These are phyloP conservation scores for Oenanthe oenanthe DNA, from an alignment of 2,113 vertebrate genomes.

Conservation along the genomic window DNA sequence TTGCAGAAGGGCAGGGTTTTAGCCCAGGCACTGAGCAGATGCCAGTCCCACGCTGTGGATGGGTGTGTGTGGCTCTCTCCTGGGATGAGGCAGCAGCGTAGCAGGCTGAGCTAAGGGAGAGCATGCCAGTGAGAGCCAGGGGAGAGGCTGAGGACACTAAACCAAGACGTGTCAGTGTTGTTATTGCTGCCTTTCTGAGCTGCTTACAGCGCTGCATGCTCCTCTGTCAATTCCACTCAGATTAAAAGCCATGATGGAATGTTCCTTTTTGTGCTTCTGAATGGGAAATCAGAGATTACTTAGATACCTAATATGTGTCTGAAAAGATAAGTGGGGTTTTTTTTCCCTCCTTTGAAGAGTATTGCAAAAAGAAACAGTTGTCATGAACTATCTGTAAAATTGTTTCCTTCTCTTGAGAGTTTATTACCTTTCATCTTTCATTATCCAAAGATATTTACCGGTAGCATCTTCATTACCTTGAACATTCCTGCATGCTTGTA, in stretches of 20 bases:
- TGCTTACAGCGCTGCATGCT: neutral
- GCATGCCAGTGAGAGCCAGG: neutral
- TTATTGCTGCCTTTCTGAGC: conserved; percentile 13
- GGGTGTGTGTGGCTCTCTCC: neutral
- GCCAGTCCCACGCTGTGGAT: rapidly evolving
- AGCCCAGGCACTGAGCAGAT: neutral
- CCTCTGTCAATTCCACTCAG: neutral
- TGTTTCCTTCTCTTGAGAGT: conserved; percentile 20
- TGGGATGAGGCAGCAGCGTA: neutral
- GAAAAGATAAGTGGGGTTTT: neutral
- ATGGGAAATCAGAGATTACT: conserved; percentile 1
- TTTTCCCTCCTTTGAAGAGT: neutral
- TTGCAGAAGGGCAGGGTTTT: neutral
- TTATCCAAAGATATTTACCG: conserved; percentile 46
- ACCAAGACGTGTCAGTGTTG: neutral
- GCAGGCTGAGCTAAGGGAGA: neutral
- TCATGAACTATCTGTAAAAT: neutral
- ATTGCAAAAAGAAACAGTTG: conserved; percentile 11
- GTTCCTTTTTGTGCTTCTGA: conserved; percentile 34
- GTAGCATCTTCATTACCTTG: conserved; percentile 16
- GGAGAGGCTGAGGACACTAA: neutral
- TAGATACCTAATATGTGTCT: neutral
- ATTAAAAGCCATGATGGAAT: conserved; percentile 18
- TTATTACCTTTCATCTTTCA: conserved; percentile 54
- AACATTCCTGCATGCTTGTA: neutral